Conservation (phyloP, 2,888 invertebrate species). For the Orchesella flavescens region DNA sequence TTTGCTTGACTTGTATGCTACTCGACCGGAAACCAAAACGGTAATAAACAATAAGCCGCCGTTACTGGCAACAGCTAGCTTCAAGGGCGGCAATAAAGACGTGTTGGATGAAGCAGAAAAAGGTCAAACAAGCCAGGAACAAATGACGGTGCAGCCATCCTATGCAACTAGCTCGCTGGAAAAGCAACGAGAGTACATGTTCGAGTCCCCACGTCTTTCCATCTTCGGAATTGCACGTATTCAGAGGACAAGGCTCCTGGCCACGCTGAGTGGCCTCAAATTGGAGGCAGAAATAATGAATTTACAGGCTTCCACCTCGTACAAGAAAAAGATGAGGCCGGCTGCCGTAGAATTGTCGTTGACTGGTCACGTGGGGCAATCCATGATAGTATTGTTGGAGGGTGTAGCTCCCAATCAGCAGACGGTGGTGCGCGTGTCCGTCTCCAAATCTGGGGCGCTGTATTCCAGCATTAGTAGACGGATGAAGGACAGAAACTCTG, state of each 20-base stretch:
- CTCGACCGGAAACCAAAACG: conserved; percentile 95
- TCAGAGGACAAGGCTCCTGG: conserved; percentile 87
- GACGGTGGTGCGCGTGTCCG: conserved; percentile 94
- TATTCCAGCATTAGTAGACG: conserved; percentile 88
- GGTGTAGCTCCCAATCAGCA: conserved; percentile 92
- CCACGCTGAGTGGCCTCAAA: conserved; percentile 93
- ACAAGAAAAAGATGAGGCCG: conserved; percentile 87
- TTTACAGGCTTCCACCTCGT: conserved; percentile 91
- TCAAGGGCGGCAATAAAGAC: conserved; percentile 61
- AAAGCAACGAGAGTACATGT: conserved; percentile 66
- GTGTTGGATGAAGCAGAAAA: conserved; percentile 70
- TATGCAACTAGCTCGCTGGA: conserved; percentile 70
- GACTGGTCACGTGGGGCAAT: conserved; percentile 91
- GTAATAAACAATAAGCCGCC: conserved; percentile 79
- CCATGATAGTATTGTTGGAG: conserved; percentile 93
- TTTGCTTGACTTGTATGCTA: conserved; percentile 92
- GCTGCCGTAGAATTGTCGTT: conserved; percentile 84
- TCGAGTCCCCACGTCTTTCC: conserved; percentile 69
- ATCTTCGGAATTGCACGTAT: conserved; percentile 92
- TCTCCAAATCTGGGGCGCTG: conserved; percentile 92
- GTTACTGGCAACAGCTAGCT: conserved; percentile 16
- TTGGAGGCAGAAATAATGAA: conserved; percentile 95
- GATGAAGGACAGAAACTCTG: conserved; percentile 86
- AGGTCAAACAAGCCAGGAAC: conserved; percentile 61
- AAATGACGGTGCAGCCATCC: conserved; percentile 29